These are phyloP conservation scores for Lates calcarifer DNA, from an alignment of 2,113 vertebrate species.

Conservation along the genomic window DNA sequence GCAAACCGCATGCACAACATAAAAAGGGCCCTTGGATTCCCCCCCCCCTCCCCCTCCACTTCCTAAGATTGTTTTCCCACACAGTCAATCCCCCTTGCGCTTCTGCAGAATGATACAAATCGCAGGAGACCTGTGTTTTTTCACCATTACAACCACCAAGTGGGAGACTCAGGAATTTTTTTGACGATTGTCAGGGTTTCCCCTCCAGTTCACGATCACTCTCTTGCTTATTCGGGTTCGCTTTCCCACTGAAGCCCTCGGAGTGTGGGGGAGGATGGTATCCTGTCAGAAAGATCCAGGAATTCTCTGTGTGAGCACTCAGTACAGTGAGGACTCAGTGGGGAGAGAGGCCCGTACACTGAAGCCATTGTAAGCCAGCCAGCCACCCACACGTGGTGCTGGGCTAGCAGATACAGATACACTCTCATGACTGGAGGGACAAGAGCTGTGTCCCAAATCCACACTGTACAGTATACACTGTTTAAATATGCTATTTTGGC, in stretches of 20 bases:
- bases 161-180: conserved; percentile 59
- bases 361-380: conserved; percentile 75
- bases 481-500: not conserved
- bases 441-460: conserved; percentile 15
- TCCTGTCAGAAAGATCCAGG: conserved; percentile 62
- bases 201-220: conserved; percentile 28
- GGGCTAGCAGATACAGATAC: conserved; percentile 55
- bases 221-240: conserved; percentile 12
- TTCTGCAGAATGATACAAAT: conserved; percentile 48
- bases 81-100: conserved; percentile 54
- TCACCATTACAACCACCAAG: conserved; percentile 28
- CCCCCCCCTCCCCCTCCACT: not conserved
- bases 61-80: conserved; percentile 73
- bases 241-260: conserved; percentile 59
- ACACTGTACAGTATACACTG: not conserved
- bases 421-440: conserved; percentile 46
- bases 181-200: conserved; percentile 48
- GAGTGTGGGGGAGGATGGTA: conserved; percentile 48
- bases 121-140: conserved; percentile 44
- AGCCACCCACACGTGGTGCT: conserved; percentile 70
- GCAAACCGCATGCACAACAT: conserved; percentile 51
- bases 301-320: conserved; percentile 57
- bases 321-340: conserved; percentile 67
- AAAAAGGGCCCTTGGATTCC: conserved; percentile 2
- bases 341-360: conserved; percentile 75